Percentiles rank a stretch among this genome's conserved stretches.
phyloP scores from a whole-genome alignment of 92 coral and sea anemone genomes.

The Phenganax stokvisi region DNA sequence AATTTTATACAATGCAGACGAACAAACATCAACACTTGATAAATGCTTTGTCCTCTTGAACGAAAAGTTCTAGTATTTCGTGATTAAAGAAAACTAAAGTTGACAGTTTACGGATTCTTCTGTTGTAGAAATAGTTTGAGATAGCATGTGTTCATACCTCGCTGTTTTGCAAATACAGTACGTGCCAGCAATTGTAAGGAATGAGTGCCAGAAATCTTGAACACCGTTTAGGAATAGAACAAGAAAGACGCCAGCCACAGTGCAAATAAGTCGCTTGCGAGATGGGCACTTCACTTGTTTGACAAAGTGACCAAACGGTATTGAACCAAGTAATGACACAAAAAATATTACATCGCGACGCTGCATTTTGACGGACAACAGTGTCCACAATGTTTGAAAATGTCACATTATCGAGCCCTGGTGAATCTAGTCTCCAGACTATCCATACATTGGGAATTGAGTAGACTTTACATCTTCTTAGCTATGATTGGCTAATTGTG shows the following conservation, averaged over 20 bases:
- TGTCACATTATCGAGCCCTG: background rate
- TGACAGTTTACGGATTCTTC: too few species aligned
- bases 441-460: too few species aligned
- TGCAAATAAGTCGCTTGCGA: conserved; percentile 66
- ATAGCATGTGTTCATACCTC: conserved; percentile 7
- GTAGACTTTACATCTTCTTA: background rate
- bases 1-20: too few species aligned
- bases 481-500: background rate
- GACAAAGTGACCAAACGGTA: conserved; percentile 77
- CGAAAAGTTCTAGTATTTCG: too few species aligned
- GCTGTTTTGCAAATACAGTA: conserved; percentile 54
- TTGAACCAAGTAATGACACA: conserved; percentile 62
- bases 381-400: background rate
- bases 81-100: too few species aligned
- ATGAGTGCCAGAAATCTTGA: conserved; percentile 71
- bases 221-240: conserved; percentile 59
- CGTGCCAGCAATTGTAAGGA: conserved; percentile 58
- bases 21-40: too few species aligned
- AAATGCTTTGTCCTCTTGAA: too few species aligned
- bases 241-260: conserved; percentile 55
- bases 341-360: conserved; percentile 65
- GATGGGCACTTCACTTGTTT: conserved; percentile 79
- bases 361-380: conserved; percentile 49
- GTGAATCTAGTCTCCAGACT: background rate
- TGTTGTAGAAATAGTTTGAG: too few species aligned